These are phyloP conservation scores for Pterophyllum scalare DNA, from an alignment of 2,113 vertebrate genomes.

Conservation along the genomic window DNA sequence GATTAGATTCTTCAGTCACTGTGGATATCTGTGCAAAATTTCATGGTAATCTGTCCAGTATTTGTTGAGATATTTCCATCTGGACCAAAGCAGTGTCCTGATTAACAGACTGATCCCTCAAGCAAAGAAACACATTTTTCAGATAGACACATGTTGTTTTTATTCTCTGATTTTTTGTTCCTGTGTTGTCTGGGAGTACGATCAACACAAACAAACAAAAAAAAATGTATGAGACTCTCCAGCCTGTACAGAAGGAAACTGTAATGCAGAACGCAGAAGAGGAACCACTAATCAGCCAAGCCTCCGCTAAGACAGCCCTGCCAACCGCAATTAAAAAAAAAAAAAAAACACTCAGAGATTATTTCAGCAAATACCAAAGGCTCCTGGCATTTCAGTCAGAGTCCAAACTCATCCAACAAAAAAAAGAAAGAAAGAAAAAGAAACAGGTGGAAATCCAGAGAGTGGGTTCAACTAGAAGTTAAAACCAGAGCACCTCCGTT, in stretches of 20 bases:
- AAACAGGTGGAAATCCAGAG: constrained; percentile 61
- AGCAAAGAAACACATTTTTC: constrained; percentile 2
- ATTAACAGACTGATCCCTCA: not conserved
- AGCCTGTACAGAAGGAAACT: constrained; percentile 21
- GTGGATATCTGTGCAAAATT: not conserved
- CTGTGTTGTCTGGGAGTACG: constrained; percentile 19
- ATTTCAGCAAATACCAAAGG: constrained; percentile 59
- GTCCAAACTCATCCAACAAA: constrained; percentile 3
- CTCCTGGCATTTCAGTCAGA: constrained; percentile 49
- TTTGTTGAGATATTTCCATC: constrained; percentile 7
- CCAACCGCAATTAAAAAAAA: not conserved
- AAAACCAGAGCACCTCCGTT: constrained; percentile 23
- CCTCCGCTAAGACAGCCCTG: constrained; percentile 2
- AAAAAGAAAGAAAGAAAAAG: not conserved
- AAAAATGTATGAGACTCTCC: not conserved
- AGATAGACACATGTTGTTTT: constrained; percentile 40
- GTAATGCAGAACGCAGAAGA: constrained; percentile 37
- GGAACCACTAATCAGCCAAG: constrained; percentile 44
- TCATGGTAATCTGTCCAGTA: not conserved
- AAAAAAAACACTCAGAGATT: not conserved
- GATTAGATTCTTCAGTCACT: not conserved
- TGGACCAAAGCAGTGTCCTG: not conserved
- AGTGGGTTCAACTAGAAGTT: constrained; percentile 55
- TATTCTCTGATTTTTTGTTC: not conserved
- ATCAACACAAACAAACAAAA: constrained; percentile 21